Evolutionary conservation across 2,888 invertebrate genomes (phyloP).

Genomic region (Emmelina monodactyla): DNA sequence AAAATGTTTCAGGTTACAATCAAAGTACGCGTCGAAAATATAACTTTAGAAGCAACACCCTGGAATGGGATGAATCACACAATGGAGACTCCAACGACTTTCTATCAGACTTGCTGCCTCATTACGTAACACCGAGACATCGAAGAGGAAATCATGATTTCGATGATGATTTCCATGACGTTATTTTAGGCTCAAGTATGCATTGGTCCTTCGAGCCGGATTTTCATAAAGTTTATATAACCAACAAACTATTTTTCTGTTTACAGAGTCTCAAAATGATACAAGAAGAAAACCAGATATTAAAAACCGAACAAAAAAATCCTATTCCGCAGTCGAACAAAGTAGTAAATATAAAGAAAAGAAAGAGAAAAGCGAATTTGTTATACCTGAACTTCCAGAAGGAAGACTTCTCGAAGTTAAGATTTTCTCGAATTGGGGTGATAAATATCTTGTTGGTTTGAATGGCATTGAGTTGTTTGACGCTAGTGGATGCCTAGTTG

Average conservation of each 20-base stretch:
- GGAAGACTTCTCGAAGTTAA: conserved; percentile 73
- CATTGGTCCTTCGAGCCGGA: too few relatives aligned
- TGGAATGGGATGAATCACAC: conserved; percentile 39
- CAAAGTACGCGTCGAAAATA: conserved; percentile 36
- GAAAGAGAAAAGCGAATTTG: conserved; percentile 58
- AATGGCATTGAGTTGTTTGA: conserved; percentile 82
- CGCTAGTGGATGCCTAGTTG: conserved; percentile 64
- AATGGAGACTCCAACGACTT: conserved; percentile 39
- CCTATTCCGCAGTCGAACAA: too few relatives aligned
- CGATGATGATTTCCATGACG: conserved; percentile 52
- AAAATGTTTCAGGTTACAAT: conserved; percentile 19
- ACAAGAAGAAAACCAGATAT: neutral
- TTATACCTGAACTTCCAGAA: conserved; percentile 78
- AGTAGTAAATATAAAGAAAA: too few relatives aligned
- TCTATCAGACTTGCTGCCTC: conserved; percentile 47
- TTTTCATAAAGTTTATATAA: too few relatives aligned
- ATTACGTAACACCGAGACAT: conserved; percentile 54
- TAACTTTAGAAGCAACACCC: conserved; percentile 22
- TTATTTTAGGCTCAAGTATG: conserved; percentile 41
- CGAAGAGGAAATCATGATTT: conserved; percentile 24
- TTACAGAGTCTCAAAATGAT: too few relatives aligned
- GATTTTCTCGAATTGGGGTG: conserved; percentile 81
- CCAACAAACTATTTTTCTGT: too few relatives aligned
- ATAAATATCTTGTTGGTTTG: conserved; percentile 78
- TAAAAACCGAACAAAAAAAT: conserved; percentile 21